Conservation (phyloP, 2,888 invertebrate genomes). For the Macrophya annulata region DNA sequence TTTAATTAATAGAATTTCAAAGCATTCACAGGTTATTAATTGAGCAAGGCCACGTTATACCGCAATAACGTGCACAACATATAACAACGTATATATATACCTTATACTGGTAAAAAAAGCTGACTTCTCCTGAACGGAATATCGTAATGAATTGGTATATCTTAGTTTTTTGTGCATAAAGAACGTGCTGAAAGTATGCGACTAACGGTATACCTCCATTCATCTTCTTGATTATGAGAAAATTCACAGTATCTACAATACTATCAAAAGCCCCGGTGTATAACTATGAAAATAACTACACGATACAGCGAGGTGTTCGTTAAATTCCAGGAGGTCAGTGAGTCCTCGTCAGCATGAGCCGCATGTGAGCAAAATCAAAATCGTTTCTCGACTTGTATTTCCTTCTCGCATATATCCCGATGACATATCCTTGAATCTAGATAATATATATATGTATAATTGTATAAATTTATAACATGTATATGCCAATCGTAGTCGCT, state of each 20-base stretch:
- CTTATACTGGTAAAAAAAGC: background rate
- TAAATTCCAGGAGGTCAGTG: constrained; percentile 26
- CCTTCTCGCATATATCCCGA: background rate
- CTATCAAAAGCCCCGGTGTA: background rate
- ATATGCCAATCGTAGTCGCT: constrained; percentile 31
- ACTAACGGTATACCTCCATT: constrained; percentile 8
- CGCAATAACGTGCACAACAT: background rate
- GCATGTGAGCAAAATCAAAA: background rate
- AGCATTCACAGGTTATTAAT: background rate
- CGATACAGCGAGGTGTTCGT: background rate
- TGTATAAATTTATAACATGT: background rate
- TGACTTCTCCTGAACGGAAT: background rate
- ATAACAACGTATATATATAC: background rate
- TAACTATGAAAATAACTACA: background rate
- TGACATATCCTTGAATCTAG: constrained; percentile 6
- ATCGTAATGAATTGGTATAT: background rate
- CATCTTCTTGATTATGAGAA: constrained; percentile 28
- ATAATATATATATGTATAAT: background rate
- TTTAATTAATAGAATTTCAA: constrained; percentile 10
- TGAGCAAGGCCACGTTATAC: constrained; percentile 32
- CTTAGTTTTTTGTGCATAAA: background rate
- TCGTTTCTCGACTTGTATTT: constrained; percentile 1
- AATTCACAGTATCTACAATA: background rate
- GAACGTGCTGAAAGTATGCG: background rate
- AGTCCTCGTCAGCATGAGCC: too few relatives aligned